Percentiles rank a stretch among this genome's conserved stretches.
phyloP scores from a whole-genome alignment of 1,140 invertebrate genomes.

The Cydia pomonella region DNA sequence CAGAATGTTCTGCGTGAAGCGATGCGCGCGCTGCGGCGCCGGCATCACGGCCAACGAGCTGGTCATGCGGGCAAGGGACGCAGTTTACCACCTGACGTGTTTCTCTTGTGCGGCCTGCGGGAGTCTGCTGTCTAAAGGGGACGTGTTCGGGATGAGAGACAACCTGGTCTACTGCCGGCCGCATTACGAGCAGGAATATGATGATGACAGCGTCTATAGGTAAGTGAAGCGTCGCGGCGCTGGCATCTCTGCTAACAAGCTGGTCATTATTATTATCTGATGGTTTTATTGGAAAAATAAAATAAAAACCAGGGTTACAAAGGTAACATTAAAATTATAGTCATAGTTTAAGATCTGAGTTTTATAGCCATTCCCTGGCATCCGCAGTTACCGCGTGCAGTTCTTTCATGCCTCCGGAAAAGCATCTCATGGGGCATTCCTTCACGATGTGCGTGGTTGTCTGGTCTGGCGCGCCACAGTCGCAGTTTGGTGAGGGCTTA shows the following conservation, averaged over 20 bases:
- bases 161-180: conserved; percentile 89
- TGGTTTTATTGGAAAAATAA: no score
- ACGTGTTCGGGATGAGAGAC: conserved; percentile 93
- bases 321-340: no score
- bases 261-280: no score
- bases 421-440: no score
- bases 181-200: conserved; percentile 82
- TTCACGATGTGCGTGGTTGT: no score
- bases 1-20: conserved; percentile 89
- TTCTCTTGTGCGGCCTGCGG: conserved; percentile 95
- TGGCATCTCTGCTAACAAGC: conserved; percentile 89
- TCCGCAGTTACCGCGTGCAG: no score
- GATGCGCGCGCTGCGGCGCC: conserved; percentile 91
- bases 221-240: conserved; percentile 87
- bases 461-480: no score
- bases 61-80: conserved; percentile 93
- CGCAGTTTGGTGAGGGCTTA: no score
- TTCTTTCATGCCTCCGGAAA: no score
- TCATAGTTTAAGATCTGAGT: no score
- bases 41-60: conserved; percentile 94
- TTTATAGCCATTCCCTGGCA: no score
- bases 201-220: conserved; percentile 80
- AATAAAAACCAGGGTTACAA: no score
- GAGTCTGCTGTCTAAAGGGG: conserved; percentile 88
- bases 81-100: conserved; percentile 95